phyloP scores from a whole-genome alignment of 2,888 invertebrate genomes.

The Napeogenes inachia region DNA sequence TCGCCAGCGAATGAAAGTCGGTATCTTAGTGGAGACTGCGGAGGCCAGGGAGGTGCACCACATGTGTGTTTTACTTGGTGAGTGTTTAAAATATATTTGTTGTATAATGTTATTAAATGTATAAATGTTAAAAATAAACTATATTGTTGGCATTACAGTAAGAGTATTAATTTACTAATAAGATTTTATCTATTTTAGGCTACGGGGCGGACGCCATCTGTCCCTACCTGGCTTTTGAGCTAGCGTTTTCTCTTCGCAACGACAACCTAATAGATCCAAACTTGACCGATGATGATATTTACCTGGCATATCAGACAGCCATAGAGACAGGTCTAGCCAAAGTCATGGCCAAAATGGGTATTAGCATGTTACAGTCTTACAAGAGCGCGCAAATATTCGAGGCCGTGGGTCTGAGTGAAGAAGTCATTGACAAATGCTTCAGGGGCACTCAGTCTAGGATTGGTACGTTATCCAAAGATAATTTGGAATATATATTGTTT shows the following conservation, averaged over 20 bases:
- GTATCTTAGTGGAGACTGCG: slow-evolving; percentile 95
- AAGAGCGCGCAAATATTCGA: slow-evolving; percentile 99
- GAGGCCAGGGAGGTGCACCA: slow-evolving; percentile 98
- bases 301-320: slow-evolving; percentile 91
- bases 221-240: slow-evolving; percentile 96
- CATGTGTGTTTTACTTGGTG: slow-evolving; percentile 93
- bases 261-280: slow-evolving; percentile 89
- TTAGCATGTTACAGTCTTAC: slow-evolving; percentile 98
- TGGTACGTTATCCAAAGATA: slow-evolving; percentile 49
- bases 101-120: no score
- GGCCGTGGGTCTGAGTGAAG: slow-evolving; percentile 95
- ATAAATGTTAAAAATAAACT: no score
- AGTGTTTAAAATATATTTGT: slow-evolving; percentile 27
- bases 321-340: slow-evolving; percentile 87
- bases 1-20: slow-evolving; percentile 96
- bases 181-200: slow-evolving; percentile 44
- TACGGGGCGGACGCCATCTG: slow-evolving; percentile 99
- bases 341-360: slow-evolving; percentile 99
- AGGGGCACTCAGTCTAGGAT: slow-evolving; percentile 83
- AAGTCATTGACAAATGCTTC: slow-evolving; percentile 97
- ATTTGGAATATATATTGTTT: no score
- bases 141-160: no score
- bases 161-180: no score
- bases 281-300: slow-evolving; percentile 88
- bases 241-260: slow-evolving; percentile 89